Evolutionary conservation across 2,113 vertebrate species (phyloP).

Genomic region (Galbula dea): DNA sequence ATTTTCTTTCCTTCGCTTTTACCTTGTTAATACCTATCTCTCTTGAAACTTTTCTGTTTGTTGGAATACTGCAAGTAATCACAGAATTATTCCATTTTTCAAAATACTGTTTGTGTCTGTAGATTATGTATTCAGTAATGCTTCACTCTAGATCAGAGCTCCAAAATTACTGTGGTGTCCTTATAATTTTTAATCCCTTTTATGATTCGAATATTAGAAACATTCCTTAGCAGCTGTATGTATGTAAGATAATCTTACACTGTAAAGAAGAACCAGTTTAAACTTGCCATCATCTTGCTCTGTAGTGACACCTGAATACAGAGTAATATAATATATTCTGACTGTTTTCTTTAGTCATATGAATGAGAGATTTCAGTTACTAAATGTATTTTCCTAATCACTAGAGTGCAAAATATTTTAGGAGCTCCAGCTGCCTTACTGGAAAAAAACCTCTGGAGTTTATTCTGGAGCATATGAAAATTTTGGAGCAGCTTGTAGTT

Average conservation of each 20-base stretch:
- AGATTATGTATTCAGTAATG: neutral
- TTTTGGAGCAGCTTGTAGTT: conserved; percentile 15
- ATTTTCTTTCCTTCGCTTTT: conserved; percentile 3
- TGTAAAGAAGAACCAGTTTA: neutral
- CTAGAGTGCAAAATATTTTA: conserved; percentile 40
- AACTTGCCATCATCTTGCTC: neutral
- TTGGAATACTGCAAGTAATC: neutral
- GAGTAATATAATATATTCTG: neutral
- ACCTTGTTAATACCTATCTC: neutral
- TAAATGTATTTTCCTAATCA: conserved; percentile 13
- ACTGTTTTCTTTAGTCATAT: conserved; percentile 15
- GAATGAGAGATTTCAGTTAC: conserved; percentile 16
- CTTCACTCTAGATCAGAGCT: neutral
- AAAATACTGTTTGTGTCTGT: neutral
- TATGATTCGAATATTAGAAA: neutral
- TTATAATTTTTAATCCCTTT: neutral
- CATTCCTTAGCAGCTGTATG: neutral
- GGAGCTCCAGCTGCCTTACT: conserved; percentile 33
- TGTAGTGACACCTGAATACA: neutral
- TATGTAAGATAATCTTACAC: neutral
- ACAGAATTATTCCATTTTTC: neutral
- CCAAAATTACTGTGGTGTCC: neutral
- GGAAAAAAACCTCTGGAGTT: conserved; percentile 46
- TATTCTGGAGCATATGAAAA: conserved; percentile 50
- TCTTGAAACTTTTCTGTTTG: neutral